Conservation (phyloP, 2,888 invertebrate species). For the Calephelis perditalis region DNA sequence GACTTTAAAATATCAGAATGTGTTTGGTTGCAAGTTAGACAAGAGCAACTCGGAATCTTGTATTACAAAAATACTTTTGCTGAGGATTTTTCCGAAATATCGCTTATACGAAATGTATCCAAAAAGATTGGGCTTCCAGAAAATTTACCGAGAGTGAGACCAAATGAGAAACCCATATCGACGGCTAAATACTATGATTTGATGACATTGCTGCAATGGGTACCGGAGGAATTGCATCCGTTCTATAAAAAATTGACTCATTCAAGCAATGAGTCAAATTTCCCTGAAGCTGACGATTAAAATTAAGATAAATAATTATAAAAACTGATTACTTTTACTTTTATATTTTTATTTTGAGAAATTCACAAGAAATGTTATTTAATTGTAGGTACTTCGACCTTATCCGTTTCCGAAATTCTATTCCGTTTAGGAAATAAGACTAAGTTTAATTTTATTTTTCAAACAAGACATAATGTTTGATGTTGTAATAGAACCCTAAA, state of each 20-base stretch:
- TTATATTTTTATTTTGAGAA: too few species aligned
- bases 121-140: not conserved
- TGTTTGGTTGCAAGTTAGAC: slow-evolving; percentile 5
- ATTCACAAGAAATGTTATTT: too few species aligned
- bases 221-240: slow-evolving; percentile 8
- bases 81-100: slow-evolving; percentile 3
- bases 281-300: not conserved
- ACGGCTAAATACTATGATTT: slow-evolving; percentile 12
- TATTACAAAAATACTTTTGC: slow-evolving; percentile 7
- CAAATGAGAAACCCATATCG: slow-evolving; percentile 9
- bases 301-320: too few species aligned
- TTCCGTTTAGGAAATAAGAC: too few species aligned
- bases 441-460: too few species aligned
- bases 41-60: not conserved
- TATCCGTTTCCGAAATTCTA: too few species aligned
- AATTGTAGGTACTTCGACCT: too few species aligned
- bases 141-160: not conserved
- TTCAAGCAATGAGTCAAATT: not conserved
- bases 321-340: too few species aligned
- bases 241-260: slow-evolving; percentile 9
- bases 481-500: too few species aligned
- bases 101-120: not conserved
- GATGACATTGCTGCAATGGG: slow-evolving; percentile 5
- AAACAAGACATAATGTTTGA: too few species aligned
- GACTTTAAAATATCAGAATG: not conserved